Percentiles rank a stretch among this genome's conserved stretches.
phyloP scores from a whole-genome alignment of 2,888 invertebrate species.

The Mylabris sibirica region DNA sequence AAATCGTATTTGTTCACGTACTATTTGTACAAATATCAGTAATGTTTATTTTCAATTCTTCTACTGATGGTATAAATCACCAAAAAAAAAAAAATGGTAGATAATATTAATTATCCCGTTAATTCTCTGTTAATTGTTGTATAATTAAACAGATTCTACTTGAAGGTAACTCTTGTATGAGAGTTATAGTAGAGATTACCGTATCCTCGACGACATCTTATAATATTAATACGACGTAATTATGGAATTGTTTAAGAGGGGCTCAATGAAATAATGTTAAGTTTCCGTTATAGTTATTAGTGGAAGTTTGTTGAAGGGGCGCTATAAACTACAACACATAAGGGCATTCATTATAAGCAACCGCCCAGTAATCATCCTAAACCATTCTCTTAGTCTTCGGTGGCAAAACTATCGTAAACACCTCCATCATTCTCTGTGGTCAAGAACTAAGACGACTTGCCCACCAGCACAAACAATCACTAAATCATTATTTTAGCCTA shows the following conservation, averaged over 20 bases:
- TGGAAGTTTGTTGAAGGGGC: slow-evolving; percentile 35
- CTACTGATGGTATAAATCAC: no score
- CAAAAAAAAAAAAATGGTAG: neutral
- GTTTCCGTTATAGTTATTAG: slow-evolving; percentile 29
- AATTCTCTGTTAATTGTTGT: slow-evolving; percentile 46
- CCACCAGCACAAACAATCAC: slow-evolving; percentile 48
- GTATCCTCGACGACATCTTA: slow-evolving; percentile 57
- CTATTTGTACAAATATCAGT: neutral
- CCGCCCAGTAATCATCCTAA: slow-evolving; percentile 54
- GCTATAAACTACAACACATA: slow-evolving; percentile 33
- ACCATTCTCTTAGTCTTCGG: slow-evolving; percentile 44
- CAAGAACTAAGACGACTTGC: slow-evolving; percentile 37
- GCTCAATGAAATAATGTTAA: slow-evolving; percentile 24
- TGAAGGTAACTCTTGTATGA: slow-evolving; percentile 29
- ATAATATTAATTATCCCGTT: slow-evolving; percentile 32
- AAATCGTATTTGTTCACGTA: neutral
- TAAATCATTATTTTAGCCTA: slow-evolving; percentile 52
- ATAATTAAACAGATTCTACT: slow-evolving; percentile 47
- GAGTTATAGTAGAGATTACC: slow-evolving; percentile 48
- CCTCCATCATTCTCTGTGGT: slow-evolving; percentile 56
- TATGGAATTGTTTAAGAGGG: slow-evolving; percentile 53
- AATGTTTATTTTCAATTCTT: neutral
- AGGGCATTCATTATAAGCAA: slow-evolving; percentile 54
- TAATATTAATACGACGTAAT: slow-evolving; percentile 57
- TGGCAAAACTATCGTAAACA: slow-evolving; percentile 51